These are phyloP conservation scores for Notospermus geniculatus DNA, from an alignment of 1,140 invertebrate genomes.

Conservation along the genomic window DNA sequence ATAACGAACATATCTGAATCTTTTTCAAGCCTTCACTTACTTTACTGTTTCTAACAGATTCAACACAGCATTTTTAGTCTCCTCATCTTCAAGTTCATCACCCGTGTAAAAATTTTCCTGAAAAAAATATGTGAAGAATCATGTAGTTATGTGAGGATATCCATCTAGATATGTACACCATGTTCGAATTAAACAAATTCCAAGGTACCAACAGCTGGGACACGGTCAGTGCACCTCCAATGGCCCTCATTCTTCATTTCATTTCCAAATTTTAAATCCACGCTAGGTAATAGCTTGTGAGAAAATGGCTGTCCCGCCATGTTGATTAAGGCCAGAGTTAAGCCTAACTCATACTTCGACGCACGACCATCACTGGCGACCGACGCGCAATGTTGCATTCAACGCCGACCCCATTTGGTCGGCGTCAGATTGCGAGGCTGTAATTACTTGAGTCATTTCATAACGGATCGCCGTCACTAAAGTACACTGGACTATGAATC, in stretches of 20 bases:
- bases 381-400: too few species aligned
- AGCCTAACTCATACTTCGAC: too few species aligned
- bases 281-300: background rate
- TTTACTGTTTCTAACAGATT: conserved; percentile 68
- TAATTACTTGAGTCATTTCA: too few species aligned
- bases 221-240: background rate
- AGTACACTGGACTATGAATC: too few species aligned
- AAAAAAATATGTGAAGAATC: conserved; percentile 15
- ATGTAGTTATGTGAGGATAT: background rate
- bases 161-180: background rate
- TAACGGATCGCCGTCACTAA: too few species aligned
- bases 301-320: too few species aligned
- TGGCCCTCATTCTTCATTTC: background rate
- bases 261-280: background rate
- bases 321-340: too few species aligned
- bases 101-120: conserved; percentile 89
- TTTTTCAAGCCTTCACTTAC: conserved; percentile 32
- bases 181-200: background rate
- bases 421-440: too few species aligned
- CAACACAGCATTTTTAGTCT: conserved; percentile 79
- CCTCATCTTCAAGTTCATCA: conserved; percentile 79
- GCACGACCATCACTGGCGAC: too few species aligned
- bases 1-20: too few species aligned
- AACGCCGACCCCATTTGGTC: too few species aligned
- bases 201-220: background rate